Evolutionary conservation across 2,797 vertebrate species (phyloP), one percentile per base, ranked within the genome.

Genomic region (Huso huso): DNA sequence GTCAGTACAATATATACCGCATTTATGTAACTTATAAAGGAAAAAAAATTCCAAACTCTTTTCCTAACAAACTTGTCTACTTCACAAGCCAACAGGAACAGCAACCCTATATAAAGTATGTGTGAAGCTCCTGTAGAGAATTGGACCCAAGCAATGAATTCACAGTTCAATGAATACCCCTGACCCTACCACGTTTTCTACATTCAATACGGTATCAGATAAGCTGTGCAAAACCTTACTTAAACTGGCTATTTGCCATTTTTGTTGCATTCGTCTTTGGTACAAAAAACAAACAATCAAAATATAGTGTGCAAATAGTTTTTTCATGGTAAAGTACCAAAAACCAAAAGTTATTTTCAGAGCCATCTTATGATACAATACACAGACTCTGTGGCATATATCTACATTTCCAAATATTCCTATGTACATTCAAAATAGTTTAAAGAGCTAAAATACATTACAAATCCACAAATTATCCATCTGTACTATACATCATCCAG

Each of bases 181-280:
- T 94, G 94, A 94, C 93, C 94, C 94, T 92, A 94, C 92, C 88
- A 82, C 83, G 90, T 89, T 90, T 92, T 93, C 94, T 96, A 98
- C 96, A 98, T 98, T 99, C 96, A 98, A 93, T 97, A 96, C 94
- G 94, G 95, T 96, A 92, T 97, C 93, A 94, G 93, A 89, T 95
- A 97, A 98, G 94, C 97, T 99, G 96, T 98, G 96, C 97, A 99
- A 99, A 98, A 94, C 95, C 95, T 96, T 96, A 95, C 95, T 96
- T 94, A 93, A 91, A 94, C 95, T 95, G 95, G 96, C 97, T 93
- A 91, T 92, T 92, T 74, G 94, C 95, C 95, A 93, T 94, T 88
- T 95, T 94, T 93, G 91, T 98, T 97, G 93, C 94, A 97, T 97
- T 95, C 95, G 92, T 99, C 97, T 98, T 99, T 98, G 96, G 97